Conservation (phyloP, 2,888 invertebrate species). For the Elegia similella region DNA sequence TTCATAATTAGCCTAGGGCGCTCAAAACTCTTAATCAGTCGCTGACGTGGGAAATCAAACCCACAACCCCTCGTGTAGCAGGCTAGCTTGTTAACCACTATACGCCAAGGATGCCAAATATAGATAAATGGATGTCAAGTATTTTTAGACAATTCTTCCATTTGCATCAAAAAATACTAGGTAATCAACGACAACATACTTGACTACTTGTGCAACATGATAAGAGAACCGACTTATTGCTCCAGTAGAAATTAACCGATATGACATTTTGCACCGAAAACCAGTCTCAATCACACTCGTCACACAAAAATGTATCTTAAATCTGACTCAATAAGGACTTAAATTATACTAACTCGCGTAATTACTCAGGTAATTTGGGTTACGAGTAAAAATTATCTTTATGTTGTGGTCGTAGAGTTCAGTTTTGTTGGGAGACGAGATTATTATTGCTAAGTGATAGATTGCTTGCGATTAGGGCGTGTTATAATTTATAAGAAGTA, state of each 20-base stretch:
- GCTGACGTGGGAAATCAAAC: no score
- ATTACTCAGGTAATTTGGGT: no score
- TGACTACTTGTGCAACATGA: not conserved
- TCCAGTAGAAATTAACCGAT: slow-evolving; percentile 7
- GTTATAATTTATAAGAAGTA: slow-evolving; percentile 17
- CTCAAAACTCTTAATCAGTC: no score
- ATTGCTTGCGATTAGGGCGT: slow-evolving; percentile 24
- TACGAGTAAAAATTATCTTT: not conserved
- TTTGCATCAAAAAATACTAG: no score
- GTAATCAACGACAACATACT: not conserved
- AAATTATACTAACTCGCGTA: not conserved
- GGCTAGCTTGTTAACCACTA: no score
- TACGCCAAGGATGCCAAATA: no score
- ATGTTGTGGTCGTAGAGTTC: not conserved
- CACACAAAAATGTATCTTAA: not conserved
- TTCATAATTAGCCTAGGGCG: no score
- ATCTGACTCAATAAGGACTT: not conserved
- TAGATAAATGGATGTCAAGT: no score
- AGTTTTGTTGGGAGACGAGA: not conserved
- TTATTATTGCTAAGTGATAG: slow-evolving; percentile 31
- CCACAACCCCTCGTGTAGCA: no score
- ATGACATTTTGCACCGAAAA: slow-evolving; percentile 4
- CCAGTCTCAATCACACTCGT: not conserved
- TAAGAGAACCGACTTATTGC: not conserved
- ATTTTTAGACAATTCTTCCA: no score